Conservation (phyloP, 2,888 invertebrate genomes). For the Anthrax anthrax region DNA sequence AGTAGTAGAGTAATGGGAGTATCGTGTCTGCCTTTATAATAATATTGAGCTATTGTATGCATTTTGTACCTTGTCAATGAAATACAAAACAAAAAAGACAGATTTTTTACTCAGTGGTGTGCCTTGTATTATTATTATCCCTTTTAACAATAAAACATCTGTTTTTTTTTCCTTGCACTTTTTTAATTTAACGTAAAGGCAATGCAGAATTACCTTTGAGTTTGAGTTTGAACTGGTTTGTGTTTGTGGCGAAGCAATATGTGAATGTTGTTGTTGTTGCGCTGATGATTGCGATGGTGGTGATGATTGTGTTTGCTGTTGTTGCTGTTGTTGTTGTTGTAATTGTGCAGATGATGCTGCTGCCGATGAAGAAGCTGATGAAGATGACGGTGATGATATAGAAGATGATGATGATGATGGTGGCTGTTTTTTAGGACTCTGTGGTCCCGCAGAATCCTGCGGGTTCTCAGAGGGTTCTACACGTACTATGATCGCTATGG, state of each 20-base stretch:
- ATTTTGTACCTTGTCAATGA: too few species aligned
- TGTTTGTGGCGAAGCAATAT: not conserved
- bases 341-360: conserved; percentile 1
- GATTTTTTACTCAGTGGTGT: not conserved
- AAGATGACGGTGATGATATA: not conserved
- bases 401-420: conserved; percentile 11
- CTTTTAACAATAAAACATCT: not conserved
- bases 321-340: not conserved
- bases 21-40: too few species aligned
- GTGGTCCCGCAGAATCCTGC: conserved; percentile 22
- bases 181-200: not conserved
- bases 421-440: conserved; percentile 16
- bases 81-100: too few species aligned
- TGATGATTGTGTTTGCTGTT: not conserved
- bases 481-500: conserved; percentile 24
- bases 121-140: too few species aligned
- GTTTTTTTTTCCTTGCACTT: not conserved
- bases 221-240: not conserved
- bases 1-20: too few species aligned
- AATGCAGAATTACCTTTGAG: not conserved
- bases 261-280: not conserved
- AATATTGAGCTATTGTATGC: too few species aligned
- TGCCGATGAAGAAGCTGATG: conserved; percentile 2
- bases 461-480: conserved; percentile 22
- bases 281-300: conserved; percentile 1